Conservation (phyloP, 2,888 invertebrate species). For the Ceramica pisi region DNA sequence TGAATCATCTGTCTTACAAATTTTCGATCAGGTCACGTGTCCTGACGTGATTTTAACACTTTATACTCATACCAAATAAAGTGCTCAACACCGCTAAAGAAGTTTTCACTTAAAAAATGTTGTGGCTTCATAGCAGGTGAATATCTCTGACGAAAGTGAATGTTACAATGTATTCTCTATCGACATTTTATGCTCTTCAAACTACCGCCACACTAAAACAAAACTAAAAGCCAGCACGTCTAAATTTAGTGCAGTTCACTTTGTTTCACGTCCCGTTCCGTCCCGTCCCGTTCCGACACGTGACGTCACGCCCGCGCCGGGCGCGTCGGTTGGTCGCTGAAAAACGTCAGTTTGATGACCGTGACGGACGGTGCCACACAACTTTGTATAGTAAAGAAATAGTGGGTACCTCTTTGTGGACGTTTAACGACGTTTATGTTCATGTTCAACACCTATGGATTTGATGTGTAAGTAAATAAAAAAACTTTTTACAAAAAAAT, state of each 20-base stretch:
- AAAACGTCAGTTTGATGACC: slow-evolving; percentile 45
- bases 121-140: neutral
- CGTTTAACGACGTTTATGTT: slow-evolving; percentile 3
- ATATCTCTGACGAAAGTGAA: neutral
- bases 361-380: neutral
- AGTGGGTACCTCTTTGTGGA: neutral
- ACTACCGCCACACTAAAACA: neutral
- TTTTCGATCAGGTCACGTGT: no score
- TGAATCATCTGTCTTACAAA: no score
- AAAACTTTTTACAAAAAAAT: no score
- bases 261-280: slow-evolving; percentile 12
- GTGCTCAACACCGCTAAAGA: no score
- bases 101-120: no score
- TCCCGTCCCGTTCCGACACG: slow-evolving; percentile 2
- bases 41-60: no score
- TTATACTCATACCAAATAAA: no score
- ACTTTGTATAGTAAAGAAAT: slow-evolving; percentile 11
- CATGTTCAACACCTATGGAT: neutral
- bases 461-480: no score
- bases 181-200: neutral
- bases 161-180: neutral
- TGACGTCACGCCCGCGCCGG: neutral
- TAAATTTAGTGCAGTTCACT: slow-evolving; percentile 24
- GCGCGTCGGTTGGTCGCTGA: slow-evolving; percentile 14
- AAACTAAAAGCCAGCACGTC: slow-evolving; percentile 17